Percentiles rank a stretch among this genome's conserved stretches.
Evolutionary conservation across 2,797 vertebrate species (phyloP).

Genomic region (Dromococcyx pavoninus): DNA sequence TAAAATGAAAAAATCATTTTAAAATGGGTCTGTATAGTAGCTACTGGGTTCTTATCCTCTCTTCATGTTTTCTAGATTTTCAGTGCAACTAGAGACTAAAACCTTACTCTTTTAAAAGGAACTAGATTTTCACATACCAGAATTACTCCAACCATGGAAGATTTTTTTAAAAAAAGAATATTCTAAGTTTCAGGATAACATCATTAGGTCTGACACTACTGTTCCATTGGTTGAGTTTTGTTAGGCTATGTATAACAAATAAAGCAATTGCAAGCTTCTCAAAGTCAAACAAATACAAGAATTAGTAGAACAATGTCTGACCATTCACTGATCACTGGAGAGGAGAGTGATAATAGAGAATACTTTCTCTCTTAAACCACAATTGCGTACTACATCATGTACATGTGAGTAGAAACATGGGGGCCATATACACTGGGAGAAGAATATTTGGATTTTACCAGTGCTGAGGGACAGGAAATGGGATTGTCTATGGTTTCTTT

Average conservation of each 20-base stretch:
- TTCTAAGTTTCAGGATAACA: background rate
- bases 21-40: background rate
- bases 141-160: background rate
- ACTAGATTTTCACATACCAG: background rate
- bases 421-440: background rate
- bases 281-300: background rate
- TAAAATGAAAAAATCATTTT: background rate
- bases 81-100: background rate
- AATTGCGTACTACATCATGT: background rate
- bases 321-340: background rate
- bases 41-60: background rate
- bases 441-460: background rate
- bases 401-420: background rate
- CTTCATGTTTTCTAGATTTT: background rate
- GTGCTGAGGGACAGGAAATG: background rate
- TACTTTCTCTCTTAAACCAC: background rate
- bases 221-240: background rate
- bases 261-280: background rate
- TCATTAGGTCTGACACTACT: background rate
- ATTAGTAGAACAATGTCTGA: background rate
- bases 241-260: background rate
- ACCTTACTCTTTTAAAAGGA: background rate
- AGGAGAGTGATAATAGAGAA: background rate
- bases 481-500: background rate
- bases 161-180: background rate